Conservation (phyloP, 2,888 invertebrate species). For the Hirtodrosophila cameraria region DNA sequence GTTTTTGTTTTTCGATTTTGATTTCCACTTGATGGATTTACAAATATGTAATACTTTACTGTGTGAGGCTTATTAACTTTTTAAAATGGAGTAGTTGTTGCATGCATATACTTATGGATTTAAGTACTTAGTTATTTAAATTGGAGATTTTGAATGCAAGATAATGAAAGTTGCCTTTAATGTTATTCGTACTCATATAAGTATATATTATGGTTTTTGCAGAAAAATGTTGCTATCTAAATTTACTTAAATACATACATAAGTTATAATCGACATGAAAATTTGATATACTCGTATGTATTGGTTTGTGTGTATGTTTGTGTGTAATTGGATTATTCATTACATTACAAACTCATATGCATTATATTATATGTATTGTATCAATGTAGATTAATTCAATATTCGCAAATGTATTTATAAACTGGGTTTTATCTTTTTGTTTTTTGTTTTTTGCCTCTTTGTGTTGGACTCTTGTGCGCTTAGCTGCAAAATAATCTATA, state of each 20-base stretch:
- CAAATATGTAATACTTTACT: conserved; percentile 27
- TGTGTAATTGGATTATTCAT: conserved; percentile 33
- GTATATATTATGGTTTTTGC: conserved; percentile 35
- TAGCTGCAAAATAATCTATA: conserved; percentile 65
- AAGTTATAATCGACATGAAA: conserved; percentile 75
- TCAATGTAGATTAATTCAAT: conserved; percentile 55
- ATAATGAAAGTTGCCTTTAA: conserved; percentile 41
- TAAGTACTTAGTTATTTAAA: conserved; percentile 19
- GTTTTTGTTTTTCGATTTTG: conserved; percentile 23
- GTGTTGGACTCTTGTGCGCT: conserved; percentile 75
- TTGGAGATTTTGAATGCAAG: conserved; percentile 55
- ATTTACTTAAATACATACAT: conserved; percentile 56
- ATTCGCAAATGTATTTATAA: conserved; percentile 54
- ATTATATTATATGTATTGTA: conserved; percentile 27
- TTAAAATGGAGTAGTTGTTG: conserved; percentile 66
- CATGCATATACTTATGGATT: conserved; percentile 52
- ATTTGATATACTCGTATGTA: conserved; percentile 21
- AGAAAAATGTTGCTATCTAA: conserved; percentile 77
- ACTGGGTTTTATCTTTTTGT: conserved; percentile 19
- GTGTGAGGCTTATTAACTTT: conserved; percentile 52
- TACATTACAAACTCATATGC: conserved; percentile 50
- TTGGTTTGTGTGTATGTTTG: conserved; percentile 16
- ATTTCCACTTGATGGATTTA: conserved; percentile 36
- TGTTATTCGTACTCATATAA: conserved; percentile 7
- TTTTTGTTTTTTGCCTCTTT: conserved; percentile 20